A percentile compares a stretch with the other conserved stretches of the same genome.
phyloP scores from a whole-genome alignment of 1,140 invertebrate species.

The Tetraneura akinire region DNA sequence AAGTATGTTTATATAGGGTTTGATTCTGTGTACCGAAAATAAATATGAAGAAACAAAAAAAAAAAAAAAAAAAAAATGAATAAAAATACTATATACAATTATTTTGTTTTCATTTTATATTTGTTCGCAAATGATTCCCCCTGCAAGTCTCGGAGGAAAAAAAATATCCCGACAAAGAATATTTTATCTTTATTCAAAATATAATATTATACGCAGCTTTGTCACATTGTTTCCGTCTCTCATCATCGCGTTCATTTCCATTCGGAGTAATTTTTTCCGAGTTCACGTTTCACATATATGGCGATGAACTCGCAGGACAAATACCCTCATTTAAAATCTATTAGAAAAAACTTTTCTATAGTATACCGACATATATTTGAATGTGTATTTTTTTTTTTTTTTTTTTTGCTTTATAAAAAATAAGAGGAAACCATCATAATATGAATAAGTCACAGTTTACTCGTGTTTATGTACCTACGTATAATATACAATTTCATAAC shows the following conservation, averaged over 20 bases:
- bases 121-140: constrained; percentile 15
- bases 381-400: no score
- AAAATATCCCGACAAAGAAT: constrained; percentile 7
- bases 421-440: no score
- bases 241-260: background rate
- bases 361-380: no score
- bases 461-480: no score
- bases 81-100: background rate
- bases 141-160: background rate
- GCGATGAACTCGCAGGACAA: background rate
- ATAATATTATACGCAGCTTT: background rate
- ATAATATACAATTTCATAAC: no score
- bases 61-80: no score
- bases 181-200: constrained; percentile 27
- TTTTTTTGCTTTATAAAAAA: background rate
- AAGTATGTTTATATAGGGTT: no score
- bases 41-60: no score
- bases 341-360: background rate
- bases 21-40: no score
- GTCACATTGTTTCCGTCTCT: background rate
- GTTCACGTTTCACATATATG: background rate
- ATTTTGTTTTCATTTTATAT: constrained; percentile 22
- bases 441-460: no score
- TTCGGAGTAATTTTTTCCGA: constrained; percentile 17
- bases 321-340: background rate